A percentile compares a stretch with the other conserved stretches of the same genome.
These are phyloP conservation scores for Hydropsyche tenuis DNA, from an alignment of 1,140 invertebrate species.

Conservation along the genomic window DNA sequence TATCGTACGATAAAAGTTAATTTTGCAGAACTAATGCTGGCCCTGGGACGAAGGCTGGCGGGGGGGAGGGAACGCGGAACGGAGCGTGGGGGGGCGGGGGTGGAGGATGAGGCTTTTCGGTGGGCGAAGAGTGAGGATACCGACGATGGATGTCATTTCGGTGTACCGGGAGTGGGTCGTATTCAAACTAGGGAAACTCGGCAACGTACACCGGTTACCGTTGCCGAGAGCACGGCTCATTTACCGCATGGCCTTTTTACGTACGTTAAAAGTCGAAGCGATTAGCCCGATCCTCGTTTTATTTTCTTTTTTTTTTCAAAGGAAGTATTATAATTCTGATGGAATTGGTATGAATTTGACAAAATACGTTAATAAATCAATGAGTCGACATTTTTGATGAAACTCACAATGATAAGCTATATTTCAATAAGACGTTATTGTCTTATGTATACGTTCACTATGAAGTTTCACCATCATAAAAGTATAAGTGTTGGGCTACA, in stretches of 20 bases:
- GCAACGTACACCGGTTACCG: slow-evolving; percentile 23
- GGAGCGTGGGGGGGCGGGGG: not conserved
- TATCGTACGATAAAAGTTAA: slow-evolving; percentile 45
- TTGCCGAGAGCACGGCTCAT: slow-evolving; percentile 27
- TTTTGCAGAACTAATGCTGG: slow-evolving; percentile 41
- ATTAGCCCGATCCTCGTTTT: not conserved
- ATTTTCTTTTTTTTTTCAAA: not conserved
- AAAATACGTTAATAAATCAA: too few relatives aligned
- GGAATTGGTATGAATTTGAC: too few relatives aligned
- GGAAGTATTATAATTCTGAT: too few relatives aligned
- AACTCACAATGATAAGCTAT: too few relatives aligned
- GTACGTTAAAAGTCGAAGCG: slow-evolving; percentile 8
- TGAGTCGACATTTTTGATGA: too few relatives aligned
- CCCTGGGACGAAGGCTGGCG: not conserved
- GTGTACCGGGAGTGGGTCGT: slow-evolving; percentile 11
- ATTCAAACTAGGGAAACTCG: slow-evolving; percentile 31
- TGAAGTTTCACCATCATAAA: too few relatives aligned
- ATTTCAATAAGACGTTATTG: too few relatives aligned
- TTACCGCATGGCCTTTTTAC: slow-evolving; percentile 15
- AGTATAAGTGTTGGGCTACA: too few relatives aligned
- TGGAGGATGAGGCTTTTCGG: not conserved
- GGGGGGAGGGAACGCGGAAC: too few relatives aligned
- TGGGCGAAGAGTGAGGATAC: too few relatives aligned
- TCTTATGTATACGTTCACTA: too few relatives aligned
- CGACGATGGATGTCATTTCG: slow-evolving; percentile 32